Evolutionary conservation across 2,797 vertebrate species (phyloP).

Genomic region (Esox lucius): DNA sequence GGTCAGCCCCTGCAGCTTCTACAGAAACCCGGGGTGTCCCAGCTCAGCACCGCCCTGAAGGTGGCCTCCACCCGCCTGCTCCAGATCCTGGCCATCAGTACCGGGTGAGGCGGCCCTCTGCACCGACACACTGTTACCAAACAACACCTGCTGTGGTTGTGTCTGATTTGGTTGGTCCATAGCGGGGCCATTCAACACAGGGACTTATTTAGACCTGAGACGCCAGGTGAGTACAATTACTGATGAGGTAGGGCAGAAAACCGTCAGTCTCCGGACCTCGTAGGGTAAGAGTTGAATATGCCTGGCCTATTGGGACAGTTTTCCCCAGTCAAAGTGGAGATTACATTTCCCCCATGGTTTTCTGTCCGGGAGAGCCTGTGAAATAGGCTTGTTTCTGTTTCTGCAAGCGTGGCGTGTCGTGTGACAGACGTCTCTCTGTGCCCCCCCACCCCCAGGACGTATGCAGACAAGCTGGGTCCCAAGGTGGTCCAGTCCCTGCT

Average conservation of each 20-base stretch:
- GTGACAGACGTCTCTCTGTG: not conserved
- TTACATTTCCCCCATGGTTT: too few species aligned
- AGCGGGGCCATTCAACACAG: too few species aligned
- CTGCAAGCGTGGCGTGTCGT: not conserved
- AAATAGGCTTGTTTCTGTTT: not conserved
- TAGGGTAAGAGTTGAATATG: too few species aligned
- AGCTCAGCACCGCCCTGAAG: slow-evolving; percentile 95
- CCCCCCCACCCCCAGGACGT: slow-evolving; percentile 77
- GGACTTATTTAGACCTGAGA: too few species aligned
- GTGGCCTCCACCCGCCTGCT: slow-evolving; percentile 95
- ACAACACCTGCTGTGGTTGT: not conserved
- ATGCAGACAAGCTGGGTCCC: slow-evolving; percentile 92
- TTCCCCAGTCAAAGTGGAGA: not conserved
- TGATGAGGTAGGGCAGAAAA: too few species aligned
- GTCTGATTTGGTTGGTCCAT: not conserved
- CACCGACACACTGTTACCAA: too few species aligned
- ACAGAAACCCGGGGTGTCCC: slow-evolving; percentile 90
- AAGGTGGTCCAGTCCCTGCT: slow-evolving; percentile 97
- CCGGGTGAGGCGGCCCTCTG: slow-evolving; percentile 79
- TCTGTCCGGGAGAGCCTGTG: too few species aligned
- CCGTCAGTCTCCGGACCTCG: too few species aligned
- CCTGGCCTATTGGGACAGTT: too few species aligned
- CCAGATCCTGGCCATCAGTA: slow-evolving; percentile 97
- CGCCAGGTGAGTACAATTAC: too few species aligned
- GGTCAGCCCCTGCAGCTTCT: slow-evolving; percentile 92